A percentile compares a stretch with the other conserved stretches of the same genome.
phyloP scores from a whole-genome alignment of 2,113 vertebrate genomes.

The Papio anubis region DNA sequence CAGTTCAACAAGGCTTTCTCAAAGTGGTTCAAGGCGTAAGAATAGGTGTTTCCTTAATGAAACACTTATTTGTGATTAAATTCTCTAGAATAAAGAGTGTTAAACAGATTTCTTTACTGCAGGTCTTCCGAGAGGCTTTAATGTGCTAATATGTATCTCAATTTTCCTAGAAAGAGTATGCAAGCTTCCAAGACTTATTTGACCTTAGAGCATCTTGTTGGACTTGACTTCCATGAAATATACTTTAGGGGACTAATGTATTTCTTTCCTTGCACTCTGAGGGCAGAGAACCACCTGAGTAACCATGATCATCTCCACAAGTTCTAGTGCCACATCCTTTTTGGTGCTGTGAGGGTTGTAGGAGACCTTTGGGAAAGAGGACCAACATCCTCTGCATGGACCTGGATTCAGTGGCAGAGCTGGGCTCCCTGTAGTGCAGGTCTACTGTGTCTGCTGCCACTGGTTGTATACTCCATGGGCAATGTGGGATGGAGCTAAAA shows the following conservation, averaged over 20 bases:
- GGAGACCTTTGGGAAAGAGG: background rate
- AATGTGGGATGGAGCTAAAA: background rate
- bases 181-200: background rate
- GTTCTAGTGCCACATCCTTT: too few relatives aligned
- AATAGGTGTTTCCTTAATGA: background rate
- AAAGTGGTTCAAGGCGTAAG: background rate
- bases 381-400: background rate
- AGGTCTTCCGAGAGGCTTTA: background rate
- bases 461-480: background rate
- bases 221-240: background rate
- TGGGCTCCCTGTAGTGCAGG: background rate
- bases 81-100: background rate
- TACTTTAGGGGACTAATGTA: background rate
- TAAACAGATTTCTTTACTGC: background rate
- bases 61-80: background rate
- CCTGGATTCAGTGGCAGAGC: background rate
- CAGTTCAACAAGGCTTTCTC: background rate
- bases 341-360: background rate
- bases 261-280: background rate
- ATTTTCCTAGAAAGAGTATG: background rate
- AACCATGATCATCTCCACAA: background rate
- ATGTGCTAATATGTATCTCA: background rate
- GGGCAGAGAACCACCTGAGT: background rate
- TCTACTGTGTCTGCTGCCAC: background rate
- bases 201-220: background rate